Base-by-base conservation (phyloP, 2,888 invertebrate genomes). In the Protonemura montana region DNA sequence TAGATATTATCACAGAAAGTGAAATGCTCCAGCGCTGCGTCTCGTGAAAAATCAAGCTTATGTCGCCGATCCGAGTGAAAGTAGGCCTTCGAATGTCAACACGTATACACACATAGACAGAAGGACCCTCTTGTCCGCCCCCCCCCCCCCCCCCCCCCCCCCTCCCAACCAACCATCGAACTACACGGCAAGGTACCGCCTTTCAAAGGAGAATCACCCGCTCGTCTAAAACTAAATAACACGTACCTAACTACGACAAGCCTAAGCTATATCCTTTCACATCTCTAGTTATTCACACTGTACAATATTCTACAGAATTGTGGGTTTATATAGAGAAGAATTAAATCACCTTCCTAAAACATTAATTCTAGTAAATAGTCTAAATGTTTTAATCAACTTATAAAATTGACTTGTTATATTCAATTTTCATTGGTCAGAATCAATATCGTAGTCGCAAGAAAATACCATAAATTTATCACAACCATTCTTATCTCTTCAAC, bases 181-280 rank as follows among this genome's bases (percentile, higher is more conserved):
- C 16, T 59, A 59, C 21, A 16, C 21, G 16, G 3, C 1, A 13
- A 59, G 59, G 59, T 59, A 21, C 21, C 59, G 5, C 59, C 13
- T 59, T 2, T 13, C 59, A 2, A 2, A 59, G 13, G 21, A 10
- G 3, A 59, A 13, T 10, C 21, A 59, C 59, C 59, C 2, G 59
- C 13, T 81, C 28, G 78, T 27, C 81, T 81, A 81, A 29, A 28
- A 81, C 81, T 81, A 81, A 81, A 81, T 81, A 81, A 81, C 81
- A 81, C 28, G 13, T 81, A 81, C n/a, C 81, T 26, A 41, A 41
- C 13, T 35, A 35, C 35, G 10, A 10, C 35, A 6, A 35, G 35
- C 35, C 59, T 59, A 59, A 2, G 21, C 59, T 59, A 16, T 59
- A 2, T 10, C 21, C 59, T 21, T 10, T 59, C 59, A 59, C 59